These are phyloP conservation scores for Austrofundulus limnaeus DNA, from an alignment of 2,113 vertebrate genomes.

Conservation along the genomic window DNA sequence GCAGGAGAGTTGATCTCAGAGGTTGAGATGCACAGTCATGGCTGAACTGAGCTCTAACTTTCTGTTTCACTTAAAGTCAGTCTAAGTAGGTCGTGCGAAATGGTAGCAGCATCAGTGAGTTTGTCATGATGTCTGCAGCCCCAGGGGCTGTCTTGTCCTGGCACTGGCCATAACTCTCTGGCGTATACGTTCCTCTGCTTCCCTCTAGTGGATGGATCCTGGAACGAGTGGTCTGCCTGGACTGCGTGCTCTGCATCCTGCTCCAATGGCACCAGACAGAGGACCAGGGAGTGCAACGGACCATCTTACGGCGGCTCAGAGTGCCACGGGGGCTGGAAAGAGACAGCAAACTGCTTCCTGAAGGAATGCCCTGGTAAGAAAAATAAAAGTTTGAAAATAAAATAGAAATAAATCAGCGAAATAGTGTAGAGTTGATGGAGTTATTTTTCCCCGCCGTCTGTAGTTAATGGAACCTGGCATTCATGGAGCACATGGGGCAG, in stretches of 20 bases:
- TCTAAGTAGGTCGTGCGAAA: slow-evolving; percentile 36
- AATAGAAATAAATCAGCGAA: too few species aligned
- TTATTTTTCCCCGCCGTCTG: slow-evolving; percentile 29
- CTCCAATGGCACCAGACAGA: slow-evolving; percentile 93
- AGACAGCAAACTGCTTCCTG: slow-evolving; percentile 88
- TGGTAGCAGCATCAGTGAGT: slow-evolving; percentile 30
- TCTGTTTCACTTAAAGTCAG: slow-evolving; percentile 34
- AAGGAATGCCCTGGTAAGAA: slow-evolving; percentile 90
- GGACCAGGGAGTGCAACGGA: slow-evolving; percentile 93
- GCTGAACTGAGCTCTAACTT: slow-evolving; percentile 24
- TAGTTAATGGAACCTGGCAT: slow-evolving; percentile 95
- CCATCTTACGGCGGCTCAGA: slow-evolving; percentile 95
- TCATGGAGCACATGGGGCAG: slow-evolving; percentile 89
- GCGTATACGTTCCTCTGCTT: slow-evolving; percentile 45
- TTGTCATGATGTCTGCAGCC: slow-evolving; percentile 12
- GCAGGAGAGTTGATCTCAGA: slow-evolving; percentile 14
- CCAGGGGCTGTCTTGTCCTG: slow-evolving; percentile 7
- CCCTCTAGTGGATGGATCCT: slow-evolving; percentile 94
- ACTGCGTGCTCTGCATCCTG: slow-evolving; percentile 89
- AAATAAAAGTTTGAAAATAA: too few species aligned
- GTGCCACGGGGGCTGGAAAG: slow-evolving; percentile 92
- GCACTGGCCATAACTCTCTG: neutral
- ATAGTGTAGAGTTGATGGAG: slow-evolving; percentile 15
- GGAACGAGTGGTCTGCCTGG: slow-evolving; percentile 98
- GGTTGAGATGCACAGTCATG: neutral